A percentile compares a stretch with the other conserved stretches of the same genome.
Evolutionary conservation across 1,140 invertebrate species (phyloP).

Genomic region (Procambarus clarkii): DNA sequence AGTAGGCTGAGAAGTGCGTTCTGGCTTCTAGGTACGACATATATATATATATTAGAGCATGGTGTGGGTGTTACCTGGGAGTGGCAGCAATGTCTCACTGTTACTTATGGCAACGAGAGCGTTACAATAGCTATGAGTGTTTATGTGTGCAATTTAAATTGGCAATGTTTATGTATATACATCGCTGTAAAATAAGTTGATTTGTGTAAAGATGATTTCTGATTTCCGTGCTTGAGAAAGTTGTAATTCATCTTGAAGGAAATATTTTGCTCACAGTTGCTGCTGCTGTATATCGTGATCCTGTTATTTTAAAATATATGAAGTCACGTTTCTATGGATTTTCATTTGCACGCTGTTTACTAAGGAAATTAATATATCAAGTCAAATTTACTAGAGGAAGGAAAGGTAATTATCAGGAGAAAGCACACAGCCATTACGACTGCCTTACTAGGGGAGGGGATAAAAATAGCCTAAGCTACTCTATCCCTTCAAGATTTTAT

Average conservation of each 20-base stretch:
- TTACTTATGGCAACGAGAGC: background rate
- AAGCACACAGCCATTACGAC: too few species aligned
- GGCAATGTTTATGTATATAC: background rate
- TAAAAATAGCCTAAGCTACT: too few species aligned
- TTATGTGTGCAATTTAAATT: background rate
- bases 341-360: background rate
- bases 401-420: too few species aligned
- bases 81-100: background rate
- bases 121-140: background rate
- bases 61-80: too few species aligned
- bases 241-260: background rate
- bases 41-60: too few species aligned
- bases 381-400: too few species aligned
- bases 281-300: conserved; percentile 33
- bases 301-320: conserved; percentile 57
- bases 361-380: too few species aligned
- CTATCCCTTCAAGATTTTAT: too few species aligned
- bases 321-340: conserved; percentile 23
- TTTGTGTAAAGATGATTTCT: background rate
- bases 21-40: too few species aligned
- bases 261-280: conserved; percentile 38
- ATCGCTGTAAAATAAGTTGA: background rate
- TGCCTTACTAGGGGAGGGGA: too few species aligned
- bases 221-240: background rate
- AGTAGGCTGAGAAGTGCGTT: too few species aligned